These are phyloP conservation scores for Pelosia muscerda DNA, from an alignment of 2,888 invertebrate genomes.

Conservation along the genomic window DNA sequence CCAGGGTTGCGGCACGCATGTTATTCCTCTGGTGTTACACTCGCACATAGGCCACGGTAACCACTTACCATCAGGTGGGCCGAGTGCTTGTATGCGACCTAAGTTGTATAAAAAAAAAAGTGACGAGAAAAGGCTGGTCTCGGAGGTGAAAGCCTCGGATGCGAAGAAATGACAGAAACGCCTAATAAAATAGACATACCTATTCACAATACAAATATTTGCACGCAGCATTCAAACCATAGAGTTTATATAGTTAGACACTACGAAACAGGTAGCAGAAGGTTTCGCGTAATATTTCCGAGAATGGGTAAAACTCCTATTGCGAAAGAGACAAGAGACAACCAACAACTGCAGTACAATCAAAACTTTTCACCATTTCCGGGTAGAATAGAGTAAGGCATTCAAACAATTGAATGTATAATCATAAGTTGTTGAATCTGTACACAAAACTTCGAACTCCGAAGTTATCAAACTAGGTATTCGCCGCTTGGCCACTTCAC, in stretches of 20 bases:
- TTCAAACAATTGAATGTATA: neutral
- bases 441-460: neutral
- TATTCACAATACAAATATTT: neutral
- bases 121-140: no score
- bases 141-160: no score
- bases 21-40: no score
- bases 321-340: neutral
- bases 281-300: neutral
- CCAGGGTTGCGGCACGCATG: no score
- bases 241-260: no score
- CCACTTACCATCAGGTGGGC: no score
- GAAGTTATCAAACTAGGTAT: neutral
- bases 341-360: slow-evolving; percentile 7
- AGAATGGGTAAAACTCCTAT: neutral
- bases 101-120: no score
- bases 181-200: no score
- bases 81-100: no score
- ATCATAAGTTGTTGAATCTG: neutral
- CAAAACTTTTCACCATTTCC: neutral
- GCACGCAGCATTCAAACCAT: no score
- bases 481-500: neutral
- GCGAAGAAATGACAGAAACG: no score
- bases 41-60: no score
- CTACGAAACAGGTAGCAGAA: neutral
- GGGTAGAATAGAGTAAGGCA: neutral